These are phyloP conservation scores for Oryzias woworae DNA, from an alignment of 2,113 vertebrate genomes.

Conservation along the genomic window DNA sequence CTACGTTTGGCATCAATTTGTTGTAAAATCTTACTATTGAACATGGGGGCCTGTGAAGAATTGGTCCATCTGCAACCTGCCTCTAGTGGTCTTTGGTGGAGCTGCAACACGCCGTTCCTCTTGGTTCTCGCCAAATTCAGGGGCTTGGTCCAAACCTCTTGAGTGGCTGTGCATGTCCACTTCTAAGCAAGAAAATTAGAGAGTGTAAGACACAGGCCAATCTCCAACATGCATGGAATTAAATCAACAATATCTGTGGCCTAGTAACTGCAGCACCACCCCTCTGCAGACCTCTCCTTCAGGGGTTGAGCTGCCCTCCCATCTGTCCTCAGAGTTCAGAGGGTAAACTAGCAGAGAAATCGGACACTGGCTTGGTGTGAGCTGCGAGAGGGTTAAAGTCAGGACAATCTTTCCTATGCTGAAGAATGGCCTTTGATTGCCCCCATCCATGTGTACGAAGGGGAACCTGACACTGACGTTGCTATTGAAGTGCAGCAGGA, in stretches of 20 bases:
- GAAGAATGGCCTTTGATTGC: constrained; percentile 70
- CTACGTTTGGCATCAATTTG: too few species aligned
- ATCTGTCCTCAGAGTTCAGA: constrained; percentile 67
- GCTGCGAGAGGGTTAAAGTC: constrained; percentile 61
- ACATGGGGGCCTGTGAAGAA: too few species aligned
- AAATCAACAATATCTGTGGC: constrained; percentile 47
- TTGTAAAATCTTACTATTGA: too few species aligned
- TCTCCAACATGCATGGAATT: constrained; percentile 45
- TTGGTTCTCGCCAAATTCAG: too few species aligned
- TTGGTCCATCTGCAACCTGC: too few species aligned
- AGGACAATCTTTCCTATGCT: constrained; percentile 53
- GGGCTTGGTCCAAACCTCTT: too few species aligned
- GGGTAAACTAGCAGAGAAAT: constrained; percentile 69
- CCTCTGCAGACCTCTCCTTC: constrained; percentile 54
- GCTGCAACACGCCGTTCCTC: too few species aligned
- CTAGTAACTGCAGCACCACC: constrained; percentile 33
- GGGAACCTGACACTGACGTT: constrained; percentile 72
- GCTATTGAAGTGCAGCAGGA: constrained; percentile 66
- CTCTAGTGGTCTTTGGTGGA: too few species aligned
- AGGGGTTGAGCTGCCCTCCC: constrained; percentile 54
- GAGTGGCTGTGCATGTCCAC: too few species aligned
- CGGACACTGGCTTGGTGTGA: constrained; percentile 48
- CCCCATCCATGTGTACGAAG: constrained; percentile 49
- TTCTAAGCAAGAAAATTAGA: constrained; percentile 20
- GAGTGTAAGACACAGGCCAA: constrained; percentile 22